Percentiles rank a stretch among this genome's conserved stretches.
Evolutionary conservation across 2,888 invertebrate genomes (phyloP).

Genomic region (Siphlonurus alternatus): DNA sequence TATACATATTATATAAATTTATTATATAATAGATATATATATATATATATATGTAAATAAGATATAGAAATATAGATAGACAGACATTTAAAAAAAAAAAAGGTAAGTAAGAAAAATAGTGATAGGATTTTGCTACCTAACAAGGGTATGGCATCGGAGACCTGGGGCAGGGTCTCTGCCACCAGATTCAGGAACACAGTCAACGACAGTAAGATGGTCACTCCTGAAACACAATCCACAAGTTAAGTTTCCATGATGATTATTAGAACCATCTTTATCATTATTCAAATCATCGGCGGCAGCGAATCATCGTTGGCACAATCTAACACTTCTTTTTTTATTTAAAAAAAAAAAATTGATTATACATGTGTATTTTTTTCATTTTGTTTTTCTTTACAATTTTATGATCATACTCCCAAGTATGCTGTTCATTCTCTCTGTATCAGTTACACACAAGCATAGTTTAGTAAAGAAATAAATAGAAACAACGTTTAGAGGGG

Average conservation of each 20-base stretch:
- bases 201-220: conserved; percentile 91
- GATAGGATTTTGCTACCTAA: conserved; percentile 29
- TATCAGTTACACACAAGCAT: background rate
- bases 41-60: background rate
- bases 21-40: background rate
- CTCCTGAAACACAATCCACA: conserved; percentile 51
- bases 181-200: conserved; percentile 97
- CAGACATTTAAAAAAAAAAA: background rate
- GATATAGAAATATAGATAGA: background rate
- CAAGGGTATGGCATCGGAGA: conserved; percentile 44
- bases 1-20: background rate
- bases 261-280: background rate
- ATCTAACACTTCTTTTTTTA: background rate
- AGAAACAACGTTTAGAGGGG: background rate
- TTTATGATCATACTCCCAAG: background rate
- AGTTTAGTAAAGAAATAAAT: background rate
- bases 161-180: conserved; percentile 82
- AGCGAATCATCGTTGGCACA: background rate
- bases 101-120: conserved; percentile 7
- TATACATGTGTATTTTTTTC: background rate
- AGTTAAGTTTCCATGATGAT: background rate
- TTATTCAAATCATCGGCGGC: background rate
- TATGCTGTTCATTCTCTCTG: background rate
- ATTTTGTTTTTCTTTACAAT: background rate
- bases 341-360: background rate